Base-by-base conservation (phyloP, 1,140 invertebrate genomes). In the Oedothorax gibbosus region DNA sequence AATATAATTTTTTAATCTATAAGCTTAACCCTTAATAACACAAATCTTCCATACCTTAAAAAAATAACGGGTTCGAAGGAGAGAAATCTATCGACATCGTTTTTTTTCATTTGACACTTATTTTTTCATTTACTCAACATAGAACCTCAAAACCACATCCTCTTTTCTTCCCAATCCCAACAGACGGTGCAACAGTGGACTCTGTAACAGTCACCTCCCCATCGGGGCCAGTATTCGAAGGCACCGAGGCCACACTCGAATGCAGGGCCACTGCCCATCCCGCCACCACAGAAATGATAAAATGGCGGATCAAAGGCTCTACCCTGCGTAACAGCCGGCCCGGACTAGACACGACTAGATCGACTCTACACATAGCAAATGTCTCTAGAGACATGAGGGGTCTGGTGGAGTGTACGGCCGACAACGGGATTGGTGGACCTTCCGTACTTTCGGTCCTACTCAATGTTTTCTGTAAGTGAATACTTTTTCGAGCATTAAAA, bases 251-350 rank as follows among this genome's bases (percentile, higher is more conserved):
- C 0, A 93, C 94, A 82, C 90, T 99, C 50, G 95, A 95, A 87
- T 99, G 98, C 90, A 93, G 93, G 65, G 95, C 95, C 2, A 94
- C 95, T 85, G 97, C 95, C 0, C 97, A 96, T 89, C 98, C 98
- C 0, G 91, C 96, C 60, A 93, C 92, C 49, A 92, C 94, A 60
- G 94, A 96, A 85, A 95, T 97, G 89, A 93, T 99, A n/a, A 93
- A 92, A 50, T 99, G 98, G 98, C 93, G 83, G 66, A 62, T 85
- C 21, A 85, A 78, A 65, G 83, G 73, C 51, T 64, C 66, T 69
- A 20, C 50, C 3, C 35, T 35, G 35, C 53, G 73, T 14, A 76
- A 57, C 53, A 18, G 56, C 11, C 35, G 60, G 11, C 83, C 62
- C 14, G 62, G 56, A 21, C 54, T 60, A 10, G 75, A 85, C 54